Evolutionary conservation across 2,888 invertebrate genomes (phyloP).

Genomic region (Drosophila flavopinicola): DNA sequence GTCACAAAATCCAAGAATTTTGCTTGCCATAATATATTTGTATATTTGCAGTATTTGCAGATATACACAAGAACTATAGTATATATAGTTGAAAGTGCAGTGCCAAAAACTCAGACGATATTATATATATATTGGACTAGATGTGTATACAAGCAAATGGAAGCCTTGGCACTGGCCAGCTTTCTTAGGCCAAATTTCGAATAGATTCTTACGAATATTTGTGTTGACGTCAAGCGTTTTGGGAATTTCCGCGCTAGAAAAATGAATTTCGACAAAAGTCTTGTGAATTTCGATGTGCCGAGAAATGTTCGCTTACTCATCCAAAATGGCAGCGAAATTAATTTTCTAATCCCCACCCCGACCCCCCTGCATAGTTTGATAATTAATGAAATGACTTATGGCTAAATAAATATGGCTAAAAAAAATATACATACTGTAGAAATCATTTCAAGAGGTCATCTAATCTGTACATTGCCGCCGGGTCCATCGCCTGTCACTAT

Average conservation of each 20-base stretch:
- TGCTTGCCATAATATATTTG: constrained; percentile 26
- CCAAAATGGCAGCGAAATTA: neutral
- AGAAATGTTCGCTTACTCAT: constrained; percentile 54
- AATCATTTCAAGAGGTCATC: neutral
- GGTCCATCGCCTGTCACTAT: no score
- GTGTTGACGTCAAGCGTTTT: constrained; percentile 56
- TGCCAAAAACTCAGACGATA: constrained; percentile 47
- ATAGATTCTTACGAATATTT: constrained; percentile 38
- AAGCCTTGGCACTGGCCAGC: constrained; percentile 62
- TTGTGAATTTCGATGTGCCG: constrained; percentile 20
- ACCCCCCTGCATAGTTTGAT: no score
- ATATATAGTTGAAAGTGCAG: constrained; percentile 29
- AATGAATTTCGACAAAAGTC: constrained; percentile 25
- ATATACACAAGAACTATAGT: constrained; percentile 22
- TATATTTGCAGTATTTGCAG: constrained; percentile 1
- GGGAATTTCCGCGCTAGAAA: constrained; percentile 53
- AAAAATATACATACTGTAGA: no score
- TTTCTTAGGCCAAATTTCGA: constrained; percentile 21
- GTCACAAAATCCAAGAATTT: constrained; percentile 16
- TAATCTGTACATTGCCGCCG: neutral
- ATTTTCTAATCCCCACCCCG: no score
- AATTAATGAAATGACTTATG: neutral
- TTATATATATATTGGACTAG: constrained; percentile 13
- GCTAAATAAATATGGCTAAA: no score
- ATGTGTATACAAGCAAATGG: constrained; percentile 28